Evolutionary conservation across 2,888 invertebrate species (phyloP).

Genomic region (Marronus borbonicus): DNA sequence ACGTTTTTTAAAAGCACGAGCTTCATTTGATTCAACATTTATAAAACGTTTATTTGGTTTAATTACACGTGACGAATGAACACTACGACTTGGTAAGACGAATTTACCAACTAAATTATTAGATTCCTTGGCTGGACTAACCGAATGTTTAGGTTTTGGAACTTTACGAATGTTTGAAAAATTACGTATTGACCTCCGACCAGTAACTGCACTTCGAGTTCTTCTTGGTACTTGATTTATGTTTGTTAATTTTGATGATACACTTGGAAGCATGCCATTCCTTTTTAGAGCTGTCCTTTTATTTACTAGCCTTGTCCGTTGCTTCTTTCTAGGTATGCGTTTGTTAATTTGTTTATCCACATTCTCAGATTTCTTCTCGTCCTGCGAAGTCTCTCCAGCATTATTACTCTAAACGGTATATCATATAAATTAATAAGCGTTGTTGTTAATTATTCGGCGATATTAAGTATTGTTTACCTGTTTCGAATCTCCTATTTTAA

Average conservation of each 20-base stretch:
- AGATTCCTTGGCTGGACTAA: conserved; percentile 53
- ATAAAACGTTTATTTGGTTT: conserved; percentile 91
- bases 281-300: conserved; percentile 50
- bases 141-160: conserved; percentile 52
- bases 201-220: conserved; percentile 55
- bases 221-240: conserved; percentile 52
- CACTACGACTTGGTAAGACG: conserved; percentile 86
- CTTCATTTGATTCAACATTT: conserved; percentile 73
- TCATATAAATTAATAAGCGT: background rate
- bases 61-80: conserved; percentile 88
- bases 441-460: conserved; percentile 15
- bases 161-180: conserved; percentile 55
- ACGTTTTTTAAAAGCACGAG: conserved; percentile 66
- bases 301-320: conserved; percentile 46
- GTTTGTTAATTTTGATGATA: conserved; percentile 43
- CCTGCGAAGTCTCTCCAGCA: conserved; percentile 17
- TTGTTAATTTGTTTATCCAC: conserved; percentile 32
- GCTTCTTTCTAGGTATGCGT: conserved; percentile 43
- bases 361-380: conserved; percentile 27
- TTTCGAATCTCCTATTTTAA: conserved; percentile 66
- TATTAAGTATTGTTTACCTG: conserved; percentile 65
- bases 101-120: conserved; percentile 75
- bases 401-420: conserved; percentile 22
- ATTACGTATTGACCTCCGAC: conserved; percentile 55
- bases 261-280: conserved; percentile 49